Conservation (phyloP, 2,113 vertebrate species). For the Rana temporaria region DNA sequence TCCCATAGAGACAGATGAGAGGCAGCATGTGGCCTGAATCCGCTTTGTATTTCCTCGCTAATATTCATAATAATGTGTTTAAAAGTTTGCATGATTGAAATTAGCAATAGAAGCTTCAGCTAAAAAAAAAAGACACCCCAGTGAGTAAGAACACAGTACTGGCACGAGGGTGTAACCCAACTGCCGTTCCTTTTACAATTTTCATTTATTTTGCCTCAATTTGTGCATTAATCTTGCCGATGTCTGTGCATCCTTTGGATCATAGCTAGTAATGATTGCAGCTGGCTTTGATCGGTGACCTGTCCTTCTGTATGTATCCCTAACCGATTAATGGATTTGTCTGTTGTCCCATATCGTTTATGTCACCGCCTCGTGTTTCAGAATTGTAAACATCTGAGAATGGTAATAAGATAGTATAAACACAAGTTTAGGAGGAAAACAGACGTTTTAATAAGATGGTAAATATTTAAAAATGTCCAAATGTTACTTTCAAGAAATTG, state of each 20-base stretch:
- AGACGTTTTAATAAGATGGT: background rate
- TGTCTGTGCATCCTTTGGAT: conserved; percentile 52
- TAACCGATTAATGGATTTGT: conserved; percentile 42
- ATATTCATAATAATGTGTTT: conserved; percentile 37
- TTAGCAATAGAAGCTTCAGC: conserved; percentile 7
- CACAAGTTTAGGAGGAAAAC: background rate
- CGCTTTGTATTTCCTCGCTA: conserved; percentile 32
- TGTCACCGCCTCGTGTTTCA: background rate
- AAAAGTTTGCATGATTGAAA: conserved; percentile 27
- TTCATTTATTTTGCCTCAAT: conserved; percentile 14
- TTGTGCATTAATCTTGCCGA: conserved; percentile 41
- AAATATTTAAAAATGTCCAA: background rate
- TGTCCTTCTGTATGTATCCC: conserved; percentile 32
- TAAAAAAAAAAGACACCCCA: background rate
- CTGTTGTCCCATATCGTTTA: conserved; percentile 28
- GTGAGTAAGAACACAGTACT: background rate
- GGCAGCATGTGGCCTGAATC: conserved; percentile 32
- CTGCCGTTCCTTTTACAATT: conserved; percentile 24
- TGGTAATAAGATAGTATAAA: background rate
- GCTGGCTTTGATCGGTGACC: conserved; percentile 40
- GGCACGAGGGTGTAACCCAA: background rate
- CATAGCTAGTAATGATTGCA: conserved; percentile 39
- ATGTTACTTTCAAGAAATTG: background rate
- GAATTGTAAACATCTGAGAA: background rate
- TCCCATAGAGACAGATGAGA: conserved; percentile 32